A percentile compares a stretch with the other conserved stretches of the same genome.
Conservation (phyloP, 2,888 invertebrate genomes). For the Rhabditoides inermis region DNA sequence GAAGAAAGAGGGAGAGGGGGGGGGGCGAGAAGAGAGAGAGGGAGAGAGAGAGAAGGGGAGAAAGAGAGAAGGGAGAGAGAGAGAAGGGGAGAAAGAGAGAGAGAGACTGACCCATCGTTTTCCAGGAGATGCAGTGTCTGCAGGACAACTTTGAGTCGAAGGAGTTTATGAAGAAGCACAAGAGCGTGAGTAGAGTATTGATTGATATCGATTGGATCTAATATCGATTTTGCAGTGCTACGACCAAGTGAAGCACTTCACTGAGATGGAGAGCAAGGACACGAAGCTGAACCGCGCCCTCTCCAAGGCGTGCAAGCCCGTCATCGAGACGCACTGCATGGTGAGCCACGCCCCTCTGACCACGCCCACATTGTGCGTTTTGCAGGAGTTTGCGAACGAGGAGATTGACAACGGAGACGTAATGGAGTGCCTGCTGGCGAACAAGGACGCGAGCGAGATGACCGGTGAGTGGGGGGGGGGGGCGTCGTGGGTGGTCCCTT, state of each 20-base stretch:
- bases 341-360: conserved; percentile 24
- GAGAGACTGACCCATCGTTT: too few species aligned
- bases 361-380: background rate
- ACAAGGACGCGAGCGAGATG: conserved; percentile 61
- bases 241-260: conserved; percentile 70
- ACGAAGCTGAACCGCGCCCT: conserved; percentile 81
- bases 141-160: conserved; percentile 62
- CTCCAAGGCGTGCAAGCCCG: conserved; percentile 70
- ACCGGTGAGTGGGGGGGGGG: too few species aligned
- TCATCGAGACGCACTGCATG: conserved; percentile 71
- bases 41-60: background rate
- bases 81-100: too few species aligned
- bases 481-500: too few species aligned
- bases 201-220: too few species aligned
- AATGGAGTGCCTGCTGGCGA: conserved; percentile 83
- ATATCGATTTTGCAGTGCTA: conserved; percentile 60
- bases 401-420: conserved; percentile 72
- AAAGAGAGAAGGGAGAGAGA: background rate
- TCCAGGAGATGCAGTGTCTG: conserved; percentile 76
- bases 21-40: background rate
- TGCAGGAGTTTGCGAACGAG: conserved; percentile 35
- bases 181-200: conserved; percentile 62
- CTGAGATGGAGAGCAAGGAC: conserved; percentile 77
- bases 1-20: too few species aligned
- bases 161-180: conserved; percentile 42